Evolutionary conservation across 1,140 invertebrate species (phyloP).

Genomic region (Caenorhabditis elegans): DNA sequence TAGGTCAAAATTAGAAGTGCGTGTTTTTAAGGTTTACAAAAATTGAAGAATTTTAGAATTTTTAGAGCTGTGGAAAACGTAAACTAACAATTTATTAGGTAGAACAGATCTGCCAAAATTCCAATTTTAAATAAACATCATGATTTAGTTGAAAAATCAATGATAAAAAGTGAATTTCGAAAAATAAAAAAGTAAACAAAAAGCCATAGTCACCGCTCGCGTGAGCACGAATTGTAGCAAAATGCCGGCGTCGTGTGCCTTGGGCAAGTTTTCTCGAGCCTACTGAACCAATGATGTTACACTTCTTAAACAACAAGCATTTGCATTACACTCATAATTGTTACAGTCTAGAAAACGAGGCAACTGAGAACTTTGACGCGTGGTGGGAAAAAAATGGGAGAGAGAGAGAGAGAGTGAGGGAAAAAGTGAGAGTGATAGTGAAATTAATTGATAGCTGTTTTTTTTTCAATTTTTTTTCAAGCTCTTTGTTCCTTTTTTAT

Average conservation of each 20-base stretch:
- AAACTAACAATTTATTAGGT: too few species aligned
- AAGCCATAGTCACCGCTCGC: background rate
- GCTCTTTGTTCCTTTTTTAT: too few species aligned
- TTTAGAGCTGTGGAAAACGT: too few species aligned
- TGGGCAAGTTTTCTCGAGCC: slow-evolving; percentile 3
- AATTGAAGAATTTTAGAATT: too few species aligned
- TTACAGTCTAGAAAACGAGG: slow-evolving; percentile 1
- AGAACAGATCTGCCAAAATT: too few species aligned
- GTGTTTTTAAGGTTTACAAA: too few species aligned
- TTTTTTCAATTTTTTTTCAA: too few species aligned
- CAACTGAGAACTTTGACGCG: background rate
- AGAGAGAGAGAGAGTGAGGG: background rate
- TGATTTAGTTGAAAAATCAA: background rate
- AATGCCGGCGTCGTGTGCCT: background rate
- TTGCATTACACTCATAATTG: slow-evolving; percentile 32
- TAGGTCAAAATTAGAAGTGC: too few species aligned
- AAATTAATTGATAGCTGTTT: too few species aligned
- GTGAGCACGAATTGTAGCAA: slow-evolving; percentile 5
- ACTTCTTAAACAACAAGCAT: slow-evolving; percentile 30
- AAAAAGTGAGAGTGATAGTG: too few species aligned
- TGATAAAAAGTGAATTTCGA: background rate
- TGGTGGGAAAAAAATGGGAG: too few species aligned
- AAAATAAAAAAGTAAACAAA: background rate
- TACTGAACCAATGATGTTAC: slow-evolving; percentile 26
- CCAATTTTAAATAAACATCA: too few species aligned